These are phyloP conservation scores for Antennarius maculatus DNA, from an alignment of 2,797 vertebrate species.

Conservation along the genomic window DNA sequence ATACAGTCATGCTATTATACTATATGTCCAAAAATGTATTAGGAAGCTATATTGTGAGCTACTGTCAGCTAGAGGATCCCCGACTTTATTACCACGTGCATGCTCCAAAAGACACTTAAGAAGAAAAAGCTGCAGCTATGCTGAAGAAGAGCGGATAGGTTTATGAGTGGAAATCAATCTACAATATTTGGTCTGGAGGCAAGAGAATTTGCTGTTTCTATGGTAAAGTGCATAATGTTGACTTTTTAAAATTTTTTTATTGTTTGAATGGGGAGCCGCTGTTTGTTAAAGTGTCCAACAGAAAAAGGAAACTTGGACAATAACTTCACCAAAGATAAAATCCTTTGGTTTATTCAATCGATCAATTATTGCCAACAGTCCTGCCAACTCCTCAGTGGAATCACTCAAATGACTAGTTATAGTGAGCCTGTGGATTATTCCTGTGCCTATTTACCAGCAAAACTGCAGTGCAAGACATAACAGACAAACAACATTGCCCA, in stretches of 20 bases:
- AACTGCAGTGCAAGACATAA: constrained; percentile 67
- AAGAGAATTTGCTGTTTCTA: constrained; percentile 62
- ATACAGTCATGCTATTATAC: constrained; percentile 86
- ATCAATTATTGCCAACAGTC: constrained; percentile 82
- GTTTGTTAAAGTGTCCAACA: constrained; percentile 41
- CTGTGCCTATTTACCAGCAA: constrained; percentile 70
- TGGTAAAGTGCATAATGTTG: constrained; percentile 77
- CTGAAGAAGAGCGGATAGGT: constrained; percentile 25
- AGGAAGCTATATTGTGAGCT: constrained; percentile 81
- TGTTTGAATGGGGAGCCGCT: constrained; percentile 46
- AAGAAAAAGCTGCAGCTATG: constrained; percentile 37
- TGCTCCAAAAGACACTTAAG: constrained; percentile 72
- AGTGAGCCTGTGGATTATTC: constrained; percentile 40
- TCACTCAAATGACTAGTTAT: constrained; percentile 38
- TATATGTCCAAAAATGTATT: constrained; percentile 77
- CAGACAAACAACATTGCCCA: constrained; percentile 44
- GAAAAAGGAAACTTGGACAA: constrained; percentile 67
- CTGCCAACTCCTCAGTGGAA: constrained; percentile 55
- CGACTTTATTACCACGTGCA: constrained; percentile 70
- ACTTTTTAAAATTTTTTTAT: constrained; percentile 8
- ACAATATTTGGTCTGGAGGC: constrained; percentile 73
- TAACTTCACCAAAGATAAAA: constrained; percentile 81
- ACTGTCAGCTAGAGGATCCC: constrained; percentile 77
- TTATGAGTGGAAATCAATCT: constrained; percentile 48
- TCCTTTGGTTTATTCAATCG: constrained; percentile 74